A percentile compares a stretch with the other conserved stretches of the same genome.
Conservation (phyloP, 2,797 vertebrate genomes). For the Enteromius viviparus region DNA sequence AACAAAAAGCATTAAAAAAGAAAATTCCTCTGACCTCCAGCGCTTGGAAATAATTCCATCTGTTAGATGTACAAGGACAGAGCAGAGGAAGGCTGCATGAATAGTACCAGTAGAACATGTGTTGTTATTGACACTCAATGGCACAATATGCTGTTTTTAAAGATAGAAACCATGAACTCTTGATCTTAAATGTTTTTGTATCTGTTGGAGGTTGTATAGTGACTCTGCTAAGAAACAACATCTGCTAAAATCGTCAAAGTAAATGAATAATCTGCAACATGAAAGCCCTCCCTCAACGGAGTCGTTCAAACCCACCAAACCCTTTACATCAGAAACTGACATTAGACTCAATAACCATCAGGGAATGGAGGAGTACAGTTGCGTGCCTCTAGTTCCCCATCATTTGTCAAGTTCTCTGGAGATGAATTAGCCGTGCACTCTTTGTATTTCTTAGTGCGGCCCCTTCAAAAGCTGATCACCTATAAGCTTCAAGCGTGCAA, state of each 20-base stretch:
- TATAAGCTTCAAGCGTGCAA: slow-evolving; percentile 25
- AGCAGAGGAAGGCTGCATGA: not conserved
- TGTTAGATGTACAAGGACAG: not conserved
- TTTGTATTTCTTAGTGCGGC: slow-evolving; percentile 70
- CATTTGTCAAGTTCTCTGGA: slow-evolving; percentile 56
- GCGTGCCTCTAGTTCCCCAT: slow-evolving; percentile 21
- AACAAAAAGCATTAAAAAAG: not conserved
- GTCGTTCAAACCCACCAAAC: slow-evolving; percentile 27
- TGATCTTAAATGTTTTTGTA: not conserved
- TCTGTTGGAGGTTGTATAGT: not conserved
- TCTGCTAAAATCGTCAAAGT: slow-evolving; percentile 37
- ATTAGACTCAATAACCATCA: slow-evolving; percentile 10
- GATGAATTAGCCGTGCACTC: slow-evolving; percentile 73
- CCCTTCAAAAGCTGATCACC: slow-evolving; percentile 41
- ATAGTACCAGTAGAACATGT: slow-evolving; percentile 1
- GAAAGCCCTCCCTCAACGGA: slow-evolving; percentile 15
- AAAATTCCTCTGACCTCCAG: not conserved
- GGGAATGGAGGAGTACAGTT: slow-evolving; percentile 8
- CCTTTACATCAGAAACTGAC: slow-evolving; percentile 25
- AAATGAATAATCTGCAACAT: slow-evolving; percentile 19
- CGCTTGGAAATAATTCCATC: slow-evolving; percentile 2
- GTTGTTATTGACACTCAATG: not conserved
- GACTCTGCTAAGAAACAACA: slow-evolving; percentile 28
- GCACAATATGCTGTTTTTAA: not conserved
- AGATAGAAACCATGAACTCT: slow-evolving; percentile 10